Base-by-base conservation (phyloP, 2,888 invertebrate species). In the Chrysolina oricalcia region DNA sequence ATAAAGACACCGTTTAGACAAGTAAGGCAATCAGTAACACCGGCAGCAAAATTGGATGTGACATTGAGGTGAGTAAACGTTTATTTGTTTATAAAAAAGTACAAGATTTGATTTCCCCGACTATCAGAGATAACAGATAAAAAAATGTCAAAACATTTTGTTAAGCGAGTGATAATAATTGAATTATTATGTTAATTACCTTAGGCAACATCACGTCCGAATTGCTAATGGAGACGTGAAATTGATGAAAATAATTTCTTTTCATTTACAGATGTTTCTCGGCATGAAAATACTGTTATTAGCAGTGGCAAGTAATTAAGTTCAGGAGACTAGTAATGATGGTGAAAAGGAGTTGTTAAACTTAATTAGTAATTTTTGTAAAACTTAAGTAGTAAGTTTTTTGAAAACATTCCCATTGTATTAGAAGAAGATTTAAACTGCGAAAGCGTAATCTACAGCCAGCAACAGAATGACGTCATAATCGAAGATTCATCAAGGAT, bases 241-340 rank as follows among this genome's bases (percentile, higher is more conserved):
- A 50, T n/a, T 19, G 50, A 50, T 50, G 2, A 9, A 9, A 50
- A 19, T 50, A 19, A 9, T 9, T 50, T 9, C 17, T 50, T 50
- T 1, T 19, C 50, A 17, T 50, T 50, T 19, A 50, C 50, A 50
- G 50, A 19, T 50, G 50, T 50, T 17, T 50, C 50, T 17, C 4
- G 50, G 17, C 50, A 50, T 50, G 50, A 50, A 50, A 50, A 50
- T 50, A 50, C 50, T 50, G 50, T 17, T 17, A 50, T 50, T 19
- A 50, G 19, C 19, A 50, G 50, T 19, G 50, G 50, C 19, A 50
- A 50, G 50, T 50, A 50, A 50, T 50, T 17, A 50, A 8, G 50
- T 50, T 50, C 50, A 50, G 50, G 50, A 50, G 50, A 50, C 50
- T 19, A 50, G 9, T 50, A 17, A 50, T 50, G 19, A 50, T 50